Conservation (phyloP, 2,113 vertebrate species). For the Cynocephalus volans region DNA sequence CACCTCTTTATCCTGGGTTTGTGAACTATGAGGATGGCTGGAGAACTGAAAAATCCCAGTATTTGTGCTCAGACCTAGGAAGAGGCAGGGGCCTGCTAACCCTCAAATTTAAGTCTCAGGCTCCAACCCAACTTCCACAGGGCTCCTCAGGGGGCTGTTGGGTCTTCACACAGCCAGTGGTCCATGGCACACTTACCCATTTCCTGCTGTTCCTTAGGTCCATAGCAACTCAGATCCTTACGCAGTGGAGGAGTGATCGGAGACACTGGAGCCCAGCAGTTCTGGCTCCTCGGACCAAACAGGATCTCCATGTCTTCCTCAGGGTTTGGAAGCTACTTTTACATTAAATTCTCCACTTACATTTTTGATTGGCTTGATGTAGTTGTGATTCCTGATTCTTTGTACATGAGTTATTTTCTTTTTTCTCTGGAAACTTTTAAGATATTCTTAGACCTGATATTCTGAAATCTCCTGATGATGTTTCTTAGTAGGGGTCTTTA, state of each 20-base stretch:
- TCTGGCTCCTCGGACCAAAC: not conserved
- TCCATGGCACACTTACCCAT: fast-evolving
- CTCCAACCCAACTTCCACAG: not conserved
- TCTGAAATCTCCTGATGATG: not conserved
- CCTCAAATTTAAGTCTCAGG: not conserved
- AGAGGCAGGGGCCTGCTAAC: not conserved
- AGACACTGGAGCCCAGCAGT: not conserved
- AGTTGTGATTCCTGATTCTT: not conserved
- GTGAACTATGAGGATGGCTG: not conserved
- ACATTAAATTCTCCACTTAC: fast-evolving
- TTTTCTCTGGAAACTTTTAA: not conserved
- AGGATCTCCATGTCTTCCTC: not conserved
- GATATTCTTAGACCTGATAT: too few relatives aligned
- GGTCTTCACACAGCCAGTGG: not conserved
- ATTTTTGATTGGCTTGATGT: fast-evolving
- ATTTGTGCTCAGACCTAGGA: not conserved
- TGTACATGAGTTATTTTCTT: not conserved
- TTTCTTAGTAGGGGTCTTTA: not conserved
- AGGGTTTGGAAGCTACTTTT: not conserved
- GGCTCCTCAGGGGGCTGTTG: fast-evolving
- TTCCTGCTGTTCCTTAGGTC: not conserved
- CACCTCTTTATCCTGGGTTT: not conserved
- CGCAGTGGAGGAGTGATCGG: not conserved
- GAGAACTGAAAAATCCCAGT: not conserved
- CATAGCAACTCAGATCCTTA: not conserved